Conservation (phyloP, 2,797 vertebrate genomes). For the Enteromius radiatus region DNA sequence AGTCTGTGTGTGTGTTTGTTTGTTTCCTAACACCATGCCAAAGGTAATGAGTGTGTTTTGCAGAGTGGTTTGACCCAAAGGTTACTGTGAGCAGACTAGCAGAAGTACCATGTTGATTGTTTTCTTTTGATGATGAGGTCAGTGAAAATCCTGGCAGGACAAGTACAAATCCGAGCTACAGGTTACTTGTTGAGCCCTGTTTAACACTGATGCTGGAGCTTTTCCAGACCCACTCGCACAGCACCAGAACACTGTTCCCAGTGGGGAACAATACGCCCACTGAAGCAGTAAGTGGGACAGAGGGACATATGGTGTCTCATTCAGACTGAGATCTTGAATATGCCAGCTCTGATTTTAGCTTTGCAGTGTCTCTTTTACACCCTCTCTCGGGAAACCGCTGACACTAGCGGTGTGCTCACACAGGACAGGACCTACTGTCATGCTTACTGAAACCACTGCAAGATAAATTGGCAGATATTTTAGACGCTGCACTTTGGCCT, state of each 20-base stretch:
- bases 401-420: slow-evolving; percentile 64
- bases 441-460: slow-evolving; percentile 66
- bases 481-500: slow-evolving; percentile 62
- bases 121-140: neutral
- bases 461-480: slow-evolving; percentile 78
- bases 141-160: neutral
- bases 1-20: neutral
- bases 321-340: slow-evolving; percentile 57
- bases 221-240: slow-evolving; percentile 78
- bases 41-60: neutral
- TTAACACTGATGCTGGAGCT: slow-evolving; percentile 77
- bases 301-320: slow-evolving; percentile 65
- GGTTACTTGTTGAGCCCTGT: slow-evolving; percentile 63
- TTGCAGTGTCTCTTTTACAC: slow-evolving; percentile 52
- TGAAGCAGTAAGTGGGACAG: slow-evolving; percentile 27
- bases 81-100: neutral
- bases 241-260: slow-evolving; percentile 78
- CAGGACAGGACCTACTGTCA: slow-evolving; percentile 65
- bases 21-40: neutral
- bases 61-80: neutral
- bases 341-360: slow-evolving; percentile 64
- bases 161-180: neutral
- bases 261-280: slow-evolving; percentile 72
- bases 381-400: slow-evolving; percentile 67
- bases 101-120: slow-evolving; percentile 28